Evolutionary conservation across 2,113 vertebrate species (phyloP).

Genomic region (Monarcha castaneiventris): DNA sequence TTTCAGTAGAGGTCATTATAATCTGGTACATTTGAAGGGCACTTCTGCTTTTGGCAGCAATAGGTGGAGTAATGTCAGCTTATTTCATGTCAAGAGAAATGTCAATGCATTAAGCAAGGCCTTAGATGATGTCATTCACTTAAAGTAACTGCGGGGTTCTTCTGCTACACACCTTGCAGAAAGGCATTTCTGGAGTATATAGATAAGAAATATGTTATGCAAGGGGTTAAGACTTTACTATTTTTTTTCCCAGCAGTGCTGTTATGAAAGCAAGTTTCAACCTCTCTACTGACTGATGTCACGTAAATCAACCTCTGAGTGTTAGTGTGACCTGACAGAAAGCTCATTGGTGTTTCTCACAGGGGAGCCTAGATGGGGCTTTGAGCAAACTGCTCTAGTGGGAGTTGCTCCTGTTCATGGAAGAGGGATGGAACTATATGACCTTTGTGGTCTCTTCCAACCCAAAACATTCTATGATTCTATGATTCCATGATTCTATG

Average conservation of each 20-base stretch:
- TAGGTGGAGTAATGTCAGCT: background rate
- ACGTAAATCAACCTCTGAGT: background rate
- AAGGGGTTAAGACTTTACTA: background rate
- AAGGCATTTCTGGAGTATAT: background rate
- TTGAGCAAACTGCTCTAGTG: background rate
- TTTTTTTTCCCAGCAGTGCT: background rate
- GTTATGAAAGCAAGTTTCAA: background rate
- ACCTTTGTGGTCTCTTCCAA: background rate
- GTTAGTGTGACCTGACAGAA: background rate
- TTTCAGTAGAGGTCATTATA: background rate
- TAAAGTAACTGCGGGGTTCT: background rate
- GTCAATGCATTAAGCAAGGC: background rate
- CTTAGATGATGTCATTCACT: background rate
- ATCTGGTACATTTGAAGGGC: background rate
- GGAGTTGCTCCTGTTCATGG: background rate
- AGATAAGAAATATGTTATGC: background rate
- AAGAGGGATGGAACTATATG: accelerated
- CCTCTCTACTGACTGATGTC: background rate
- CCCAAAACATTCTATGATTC: background rate
- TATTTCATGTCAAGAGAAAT: background rate
- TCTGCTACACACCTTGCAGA: background rate
- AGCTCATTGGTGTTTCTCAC: background rate
- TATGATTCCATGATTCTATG: background rate
- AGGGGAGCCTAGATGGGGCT: background rate
- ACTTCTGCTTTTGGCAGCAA: background rate